These are phyloP conservation scores for Pogona vitticeps DNA, from an alignment of 2,113 vertebrate genomes.

Conservation along the genomic window DNA sequence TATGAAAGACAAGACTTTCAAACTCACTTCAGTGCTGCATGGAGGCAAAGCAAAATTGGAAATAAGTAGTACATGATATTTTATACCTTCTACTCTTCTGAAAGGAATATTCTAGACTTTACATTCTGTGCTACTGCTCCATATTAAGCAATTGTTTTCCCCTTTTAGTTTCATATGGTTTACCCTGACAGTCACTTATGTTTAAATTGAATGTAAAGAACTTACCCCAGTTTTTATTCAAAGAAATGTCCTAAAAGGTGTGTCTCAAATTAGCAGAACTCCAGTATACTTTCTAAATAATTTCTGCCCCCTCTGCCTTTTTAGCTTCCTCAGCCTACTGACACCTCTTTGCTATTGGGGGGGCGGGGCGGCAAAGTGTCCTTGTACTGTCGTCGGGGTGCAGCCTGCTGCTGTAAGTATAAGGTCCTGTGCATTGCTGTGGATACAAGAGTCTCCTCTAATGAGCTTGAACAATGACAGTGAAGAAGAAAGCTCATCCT, in stretches of 20 bases:
- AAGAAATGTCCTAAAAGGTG: neutral
- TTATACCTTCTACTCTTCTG: conserved; percentile 58
- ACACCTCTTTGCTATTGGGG: neutral
- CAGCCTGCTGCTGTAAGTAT: neutral
- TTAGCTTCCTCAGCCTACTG: neutral
- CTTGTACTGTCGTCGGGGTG: too few relatives aligned
- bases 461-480: neutral
- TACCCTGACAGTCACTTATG: conserved; percentile 45
- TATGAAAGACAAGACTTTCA: conserved; percentile 73
- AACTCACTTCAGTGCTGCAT: conserved; percentile 82
- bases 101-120: conserved; percentile 67
- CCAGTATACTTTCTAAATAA: neutral
- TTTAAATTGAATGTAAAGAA: conserved; percentile 25
- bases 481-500: neutral
- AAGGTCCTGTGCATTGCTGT: neutral
- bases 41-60: conserved; percentile 76
- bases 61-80: conserved; percentile 72
- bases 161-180: conserved; percentile 56
- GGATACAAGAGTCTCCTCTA: neutral
- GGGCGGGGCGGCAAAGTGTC: neutral
- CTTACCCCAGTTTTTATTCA: neutral
- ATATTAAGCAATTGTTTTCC: conserved; percentile 64
- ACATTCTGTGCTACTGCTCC: conserved; percentile 64
- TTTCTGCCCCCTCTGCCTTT: neutral
- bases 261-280: neutral